A percentile compares a stretch with the other conserved stretches of the same genome.
Conservation (phyloP, 1,140 invertebrate species). For the Eufriesea mexicana region DNA sequence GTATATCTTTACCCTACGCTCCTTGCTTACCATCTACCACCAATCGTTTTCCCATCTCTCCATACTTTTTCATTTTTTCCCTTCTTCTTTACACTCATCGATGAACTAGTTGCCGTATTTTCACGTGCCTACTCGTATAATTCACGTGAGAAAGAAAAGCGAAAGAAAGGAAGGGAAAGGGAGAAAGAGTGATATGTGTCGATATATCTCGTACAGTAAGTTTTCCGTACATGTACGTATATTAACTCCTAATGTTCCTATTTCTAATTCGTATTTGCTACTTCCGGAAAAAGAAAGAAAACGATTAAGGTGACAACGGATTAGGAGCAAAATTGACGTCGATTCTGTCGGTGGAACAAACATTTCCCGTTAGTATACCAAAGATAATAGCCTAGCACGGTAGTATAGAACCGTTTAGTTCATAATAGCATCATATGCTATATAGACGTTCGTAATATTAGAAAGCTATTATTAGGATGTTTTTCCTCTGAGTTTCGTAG, state of each 20-base stretch:
- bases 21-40: too few species aligned
- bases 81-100: background rate
- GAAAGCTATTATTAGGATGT: constrained; percentile 51
- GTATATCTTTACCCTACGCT: too few species aligned
- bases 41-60: background rate
- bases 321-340: constrained; percentile 36
- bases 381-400: constrained; percentile 71
- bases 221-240: constrained; percentile 7
- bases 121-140: background rate
- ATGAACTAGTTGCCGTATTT: background rate
- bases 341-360: constrained; percentile 62
- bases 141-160: background rate
- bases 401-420: constrained; percentile 66
- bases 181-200: background rate
- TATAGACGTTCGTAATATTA: constrained; percentile 62
- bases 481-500: constrained; percentile 55
- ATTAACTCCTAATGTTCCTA: constrained; percentile 68
- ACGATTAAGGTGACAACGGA: constrained; percentile 3
- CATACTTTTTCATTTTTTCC: background rate
- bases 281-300: constrained; percentile 10
- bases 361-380: constrained; percentile 70
- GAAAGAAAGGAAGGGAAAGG: background rate
- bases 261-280: constrained; percentile 54
- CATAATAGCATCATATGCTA: constrained; percentile 48
- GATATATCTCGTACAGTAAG: background rate